These are phyloP conservation scores for Rhyacichthys aspro DNA, from an alignment of 2,797 vertebrate genomes.

Conservation along the genomic window DNA sequence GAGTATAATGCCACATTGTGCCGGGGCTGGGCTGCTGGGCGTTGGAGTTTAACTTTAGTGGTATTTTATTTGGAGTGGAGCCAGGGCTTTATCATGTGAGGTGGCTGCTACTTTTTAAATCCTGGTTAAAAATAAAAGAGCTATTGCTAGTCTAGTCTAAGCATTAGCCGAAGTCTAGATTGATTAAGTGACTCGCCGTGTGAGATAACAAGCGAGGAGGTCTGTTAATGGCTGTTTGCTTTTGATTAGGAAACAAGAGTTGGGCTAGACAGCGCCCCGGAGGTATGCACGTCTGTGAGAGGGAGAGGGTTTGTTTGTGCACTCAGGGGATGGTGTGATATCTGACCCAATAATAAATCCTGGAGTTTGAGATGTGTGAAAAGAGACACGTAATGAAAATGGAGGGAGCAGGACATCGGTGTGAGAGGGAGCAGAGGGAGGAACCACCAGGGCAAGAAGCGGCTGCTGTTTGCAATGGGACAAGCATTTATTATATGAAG, in stretches of 20 bases:
- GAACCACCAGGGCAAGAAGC: constrained; percentile 27
- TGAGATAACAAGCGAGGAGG: constrained; percentile 61
- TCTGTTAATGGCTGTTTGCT: constrained; percentile 65
- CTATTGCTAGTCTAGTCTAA: constrained; percentile 9
- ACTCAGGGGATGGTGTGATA: constrained; percentile 22
- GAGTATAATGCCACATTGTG: constrained; percentile 30
- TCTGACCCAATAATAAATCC: constrained; percentile 53
- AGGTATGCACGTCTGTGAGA: constrained; percentile 27
- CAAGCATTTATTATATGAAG: no score
- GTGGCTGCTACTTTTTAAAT: constrained; percentile 19
- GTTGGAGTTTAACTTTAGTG: constrained; percentile 47
- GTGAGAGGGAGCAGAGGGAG: constrained; percentile 46
- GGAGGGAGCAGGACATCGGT: constrained; percentile 51
- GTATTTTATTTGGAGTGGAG: constrained; percentile 53
- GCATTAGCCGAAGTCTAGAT: constrained; percentile 39
- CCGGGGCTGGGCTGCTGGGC: constrained; percentile 10
- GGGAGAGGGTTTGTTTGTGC: constrained; percentile 33
- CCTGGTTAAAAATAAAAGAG: constrained; percentile 25
- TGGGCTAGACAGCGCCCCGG: constrained; percentile 16
- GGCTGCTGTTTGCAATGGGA: no score
- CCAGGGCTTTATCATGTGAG: constrained; percentile 55
- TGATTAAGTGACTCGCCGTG: constrained; percentile 52
- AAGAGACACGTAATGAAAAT: constrained; percentile 26
- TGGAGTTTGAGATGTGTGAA: constrained; percentile 43
- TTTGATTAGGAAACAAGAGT: constrained; percentile 63